A percentile compares a stretch with the other conserved stretches of the same genome.
Evolutionary conservation across 2,888 invertebrate species (phyloP).

Genomic region (Trimorus sp.): DNA sequence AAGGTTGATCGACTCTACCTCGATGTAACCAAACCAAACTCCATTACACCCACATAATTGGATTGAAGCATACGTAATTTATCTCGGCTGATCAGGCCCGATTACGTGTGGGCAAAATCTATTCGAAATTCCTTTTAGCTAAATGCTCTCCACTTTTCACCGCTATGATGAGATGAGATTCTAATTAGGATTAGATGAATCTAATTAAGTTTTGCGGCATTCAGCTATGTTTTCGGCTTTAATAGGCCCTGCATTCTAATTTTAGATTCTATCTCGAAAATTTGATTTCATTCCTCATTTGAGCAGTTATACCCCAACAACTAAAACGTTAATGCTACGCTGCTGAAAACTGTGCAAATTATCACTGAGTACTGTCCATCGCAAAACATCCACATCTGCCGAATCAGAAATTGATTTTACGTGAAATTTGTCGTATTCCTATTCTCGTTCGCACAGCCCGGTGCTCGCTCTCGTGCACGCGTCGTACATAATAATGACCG

Average conservation of each 20-base stretch:
- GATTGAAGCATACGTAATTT: too few species aligned
- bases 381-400: too few species aligned
- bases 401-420: too few species aligned
- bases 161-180: constrained; percentile 21
- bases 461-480: too few species aligned
- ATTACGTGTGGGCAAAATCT: constrained; percentile 9
- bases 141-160: constrained; percentile 4
- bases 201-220: constrained; percentile 5
- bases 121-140: neutral
- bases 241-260: neutral
- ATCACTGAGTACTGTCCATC: too few species aligned
- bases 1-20: too few species aligned
- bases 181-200: constrained; percentile 26
- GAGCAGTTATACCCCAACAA: neutral
- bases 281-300: neutral
- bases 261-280: neutral
- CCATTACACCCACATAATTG: too few species aligned
- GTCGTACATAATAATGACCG: too few species aligned
- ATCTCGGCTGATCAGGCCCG: neutral
- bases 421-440: too few species aligned
- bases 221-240: neutral
- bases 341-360: too few species aligned
- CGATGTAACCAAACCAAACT: too few species aligned
- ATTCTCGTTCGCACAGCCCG: too few species aligned
- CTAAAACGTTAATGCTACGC: neutral